phyloP scores from a whole-genome alignment of 2,113 vertebrate species.

The Pelusios castaneus region DNA sequence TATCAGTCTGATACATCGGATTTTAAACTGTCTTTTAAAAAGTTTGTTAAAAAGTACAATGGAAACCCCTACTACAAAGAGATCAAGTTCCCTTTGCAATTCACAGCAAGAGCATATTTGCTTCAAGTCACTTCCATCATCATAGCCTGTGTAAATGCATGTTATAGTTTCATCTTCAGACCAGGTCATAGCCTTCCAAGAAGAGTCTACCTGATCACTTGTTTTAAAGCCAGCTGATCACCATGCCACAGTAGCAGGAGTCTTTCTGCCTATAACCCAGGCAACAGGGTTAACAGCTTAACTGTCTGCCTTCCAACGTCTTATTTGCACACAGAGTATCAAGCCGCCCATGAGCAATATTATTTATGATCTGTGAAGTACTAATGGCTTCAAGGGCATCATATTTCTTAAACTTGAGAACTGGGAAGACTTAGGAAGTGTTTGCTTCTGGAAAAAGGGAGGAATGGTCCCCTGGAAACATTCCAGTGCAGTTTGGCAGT shows the following conservation, averaged over 20 bases:
- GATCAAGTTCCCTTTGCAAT: neutral
- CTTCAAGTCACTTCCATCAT: neutral
- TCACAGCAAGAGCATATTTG: neutral
- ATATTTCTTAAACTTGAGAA: neutral
- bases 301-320: neutral
- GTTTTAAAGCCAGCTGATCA: neutral
- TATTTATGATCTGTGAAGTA: neutral
- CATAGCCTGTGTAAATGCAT: neutral
- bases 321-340: neutral
- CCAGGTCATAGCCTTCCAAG: neutral
- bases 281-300: rapidly evolving
- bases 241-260: rapidly evolving
- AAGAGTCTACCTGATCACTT: neutral
- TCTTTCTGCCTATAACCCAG: neutral
- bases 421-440: neutral
- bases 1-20: neutral
- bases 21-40: neutral
- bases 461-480: neutral
- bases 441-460: rapidly evolving
- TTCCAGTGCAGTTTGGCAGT: neutral
- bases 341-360: neutral
- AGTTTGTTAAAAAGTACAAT: neutral
- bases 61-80: neutral
- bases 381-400: neutral
- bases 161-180: neutral